These are phyloP conservation scores for Rhynchonema sp. DNA, from an alignment of 2,888 invertebrate genomes.

Conservation along the genomic window DNA sequence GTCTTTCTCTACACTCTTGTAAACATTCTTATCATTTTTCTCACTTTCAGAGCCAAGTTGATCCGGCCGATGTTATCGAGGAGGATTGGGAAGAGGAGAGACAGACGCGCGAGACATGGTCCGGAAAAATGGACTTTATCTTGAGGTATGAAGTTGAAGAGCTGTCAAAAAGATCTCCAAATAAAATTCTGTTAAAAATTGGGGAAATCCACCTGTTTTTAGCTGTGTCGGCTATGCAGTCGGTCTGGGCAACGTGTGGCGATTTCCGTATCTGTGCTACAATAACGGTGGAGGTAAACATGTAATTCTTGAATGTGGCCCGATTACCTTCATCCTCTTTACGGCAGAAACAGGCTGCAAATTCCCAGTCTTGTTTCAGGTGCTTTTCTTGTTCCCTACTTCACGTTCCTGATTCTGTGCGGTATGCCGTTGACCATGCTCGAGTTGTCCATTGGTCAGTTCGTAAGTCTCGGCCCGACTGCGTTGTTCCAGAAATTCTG, in stretches of 20 bases:
- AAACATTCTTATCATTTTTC: background rate
- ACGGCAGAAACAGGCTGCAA: background rate
- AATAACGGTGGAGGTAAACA: constrained; percentile 27
- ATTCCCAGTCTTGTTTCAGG: constrained; percentile 13
- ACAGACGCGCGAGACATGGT: constrained; percentile 50
- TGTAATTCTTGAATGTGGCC: constrained; percentile 25
- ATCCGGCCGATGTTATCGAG: background rate
- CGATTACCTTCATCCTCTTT: background rate
- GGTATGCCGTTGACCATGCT: constrained; percentile 28
- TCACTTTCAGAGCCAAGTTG: background rate
- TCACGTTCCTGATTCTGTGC: constrained; percentile 22
- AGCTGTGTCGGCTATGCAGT: constrained; percentile 30
- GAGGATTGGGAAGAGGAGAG: constrained; percentile 13
- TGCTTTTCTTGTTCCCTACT: constrained; percentile 28
- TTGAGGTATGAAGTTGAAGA: constrained; percentile 22
- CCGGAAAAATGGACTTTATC: constrained; percentile 52
- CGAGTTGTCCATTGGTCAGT: constrained; percentile 28
- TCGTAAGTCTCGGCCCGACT: constrained; percentile 27
- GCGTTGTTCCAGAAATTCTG: constrained; percentile 26
- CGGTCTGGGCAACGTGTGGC: constrained; percentile 7
- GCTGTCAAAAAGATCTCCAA: no score
- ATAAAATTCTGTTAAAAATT: background rate
- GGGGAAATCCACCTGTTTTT: background rate
- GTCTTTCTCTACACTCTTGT: no score
- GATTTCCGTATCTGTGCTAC: constrained; percentile 30